These are phyloP conservation scores for Triops cancriformis DNA, from an alignment of 1,140 invertebrate genomes.

Conservation along the genomic window DNA sequence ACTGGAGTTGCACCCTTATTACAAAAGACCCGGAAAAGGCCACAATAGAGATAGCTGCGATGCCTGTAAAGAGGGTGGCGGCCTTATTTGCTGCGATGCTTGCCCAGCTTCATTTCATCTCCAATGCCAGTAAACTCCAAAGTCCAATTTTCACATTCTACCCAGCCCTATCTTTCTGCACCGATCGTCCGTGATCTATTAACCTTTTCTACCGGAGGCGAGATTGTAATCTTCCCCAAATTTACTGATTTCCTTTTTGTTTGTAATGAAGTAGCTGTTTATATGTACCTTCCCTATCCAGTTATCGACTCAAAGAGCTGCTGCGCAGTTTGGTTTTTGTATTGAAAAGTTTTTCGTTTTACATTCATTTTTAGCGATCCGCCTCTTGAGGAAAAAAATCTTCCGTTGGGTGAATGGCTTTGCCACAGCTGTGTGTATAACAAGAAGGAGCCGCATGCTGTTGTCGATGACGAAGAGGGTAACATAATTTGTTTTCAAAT, in stretches of 20 bases:
- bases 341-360: too few species aligned
- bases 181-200: too few species aligned
- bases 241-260: too few species aligned
- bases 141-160: too few species aligned
- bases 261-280: too few species aligned
- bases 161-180: too few species aligned
- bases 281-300: too few species aligned
- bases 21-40: slow-evolving; percentile 73
- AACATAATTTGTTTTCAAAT: background rate
- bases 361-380: slow-evolving; percentile 65
- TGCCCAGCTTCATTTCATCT: slow-evolving; percentile 92
- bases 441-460: slow-evolving; percentile 31
- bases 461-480: background rate
- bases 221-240: slow-evolving; percentile 17
- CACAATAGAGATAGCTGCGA: slow-evolving; percentile 90
- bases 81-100: slow-evolving; percentile 89
- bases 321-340: too few species aligned
- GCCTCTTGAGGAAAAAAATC: slow-evolving; percentile 74
- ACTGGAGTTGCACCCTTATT: slow-evolving; percentile 68
- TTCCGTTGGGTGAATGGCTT: slow-evolving; percentile 83
- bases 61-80: slow-evolving; percentile 83
- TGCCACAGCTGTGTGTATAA: slow-evolving; percentile 64
- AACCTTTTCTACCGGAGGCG: background rate
- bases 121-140: slow-evolving; percentile 67
- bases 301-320: too few species aligned